phyloP scores from a whole-genome alignment of 2,113 vertebrate species.

The Indri indri region DNA sequence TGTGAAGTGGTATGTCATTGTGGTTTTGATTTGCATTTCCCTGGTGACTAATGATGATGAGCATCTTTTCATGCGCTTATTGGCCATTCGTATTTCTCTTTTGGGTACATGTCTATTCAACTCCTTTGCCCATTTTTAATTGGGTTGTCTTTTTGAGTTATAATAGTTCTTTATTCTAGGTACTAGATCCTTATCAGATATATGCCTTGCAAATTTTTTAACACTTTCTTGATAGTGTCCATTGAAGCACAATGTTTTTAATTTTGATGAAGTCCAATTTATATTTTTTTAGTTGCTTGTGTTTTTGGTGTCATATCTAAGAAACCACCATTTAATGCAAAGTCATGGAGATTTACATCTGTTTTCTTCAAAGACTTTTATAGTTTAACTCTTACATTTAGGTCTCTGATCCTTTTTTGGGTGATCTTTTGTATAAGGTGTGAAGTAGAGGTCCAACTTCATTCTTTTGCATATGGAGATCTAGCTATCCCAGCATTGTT shows the following conservation, averaged over 20 bases:
- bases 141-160: neutral
- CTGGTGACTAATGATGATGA: neutral
- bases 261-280: neutral
- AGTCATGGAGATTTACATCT: neutral
- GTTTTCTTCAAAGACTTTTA: neutral
- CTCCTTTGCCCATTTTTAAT: neutral
- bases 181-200: neutral
- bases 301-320: neutral
- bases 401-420: neutral
- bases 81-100: neutral
- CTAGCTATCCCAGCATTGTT: neutral
- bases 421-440: neutral
- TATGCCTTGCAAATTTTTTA: neutral
- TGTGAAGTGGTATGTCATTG: neutral
- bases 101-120: neutral
- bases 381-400: neutral
- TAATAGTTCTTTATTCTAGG: neutral
- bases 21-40: slow-evolving; percentile 27
- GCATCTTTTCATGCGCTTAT: neutral
- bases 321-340: neutral
- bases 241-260: neutral
- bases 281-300: neutral
- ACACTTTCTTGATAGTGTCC: neutral
- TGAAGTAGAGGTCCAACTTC: neutral
- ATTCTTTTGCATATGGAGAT: neutral